phyloP scores from a whole-genome alignment of 1,140 invertebrate species.

The Acromyrmex charruanus region DNA sequence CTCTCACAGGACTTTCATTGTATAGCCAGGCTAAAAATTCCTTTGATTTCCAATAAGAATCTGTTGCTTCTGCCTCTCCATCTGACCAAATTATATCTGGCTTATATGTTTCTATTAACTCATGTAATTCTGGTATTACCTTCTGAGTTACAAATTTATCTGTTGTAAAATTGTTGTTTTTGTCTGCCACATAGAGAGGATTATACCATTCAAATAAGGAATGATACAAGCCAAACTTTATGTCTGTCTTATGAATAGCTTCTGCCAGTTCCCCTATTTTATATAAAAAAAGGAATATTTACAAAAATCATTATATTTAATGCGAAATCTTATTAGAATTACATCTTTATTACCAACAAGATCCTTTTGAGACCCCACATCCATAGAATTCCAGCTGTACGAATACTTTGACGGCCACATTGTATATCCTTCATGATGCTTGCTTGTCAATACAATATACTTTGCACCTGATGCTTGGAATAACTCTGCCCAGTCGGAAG shows the following conservation, averaged over 20 bases:
- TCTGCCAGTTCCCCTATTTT: slow-evolving; percentile 89
- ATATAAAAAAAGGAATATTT: slow-evolving; percentile 13
- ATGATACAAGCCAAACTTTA: slow-evolving; percentile 95
- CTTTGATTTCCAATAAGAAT: slow-evolving; percentile 93
- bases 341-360: slow-evolving; percentile 88
- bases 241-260: slow-evolving; percentile 89
- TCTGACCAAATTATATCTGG: slow-evolving; percentile 98
- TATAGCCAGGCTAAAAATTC: slow-evolving; percentile 97
- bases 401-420: slow-evolving; percentile 95
- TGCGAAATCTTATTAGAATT: slow-evolving; percentile 19
- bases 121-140: slow-evolving; percentile 91
- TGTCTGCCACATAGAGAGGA: slow-evolving; percentile 94
- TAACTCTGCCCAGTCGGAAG: slow-evolving; percentile 91
- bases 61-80: slow-evolving; percentile 94
- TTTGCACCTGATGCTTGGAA: slow-evolving; percentile 93
- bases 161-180: slow-evolving; percentile 89
- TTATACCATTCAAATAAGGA: slow-evolving; percentile 97
- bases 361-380: slow-evolving; percentile 94
- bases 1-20: slow-evolving; percentile 96
- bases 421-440: slow-evolving; percentile 97
- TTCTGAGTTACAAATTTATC: slow-evolving; percentile 90
- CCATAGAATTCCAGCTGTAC: slow-evolving; percentile 96
- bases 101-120: slow-evolving; percentile 92
- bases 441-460: slow-evolving; percentile 96
- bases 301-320: slow-evolving; percentile 32